Evolutionary conservation across 53 echinoderm and acorn worm genomes (phyloP), one percentile per base, ranked within the genome.

Genomic region (Temnopleurus reevesii): DNA sequence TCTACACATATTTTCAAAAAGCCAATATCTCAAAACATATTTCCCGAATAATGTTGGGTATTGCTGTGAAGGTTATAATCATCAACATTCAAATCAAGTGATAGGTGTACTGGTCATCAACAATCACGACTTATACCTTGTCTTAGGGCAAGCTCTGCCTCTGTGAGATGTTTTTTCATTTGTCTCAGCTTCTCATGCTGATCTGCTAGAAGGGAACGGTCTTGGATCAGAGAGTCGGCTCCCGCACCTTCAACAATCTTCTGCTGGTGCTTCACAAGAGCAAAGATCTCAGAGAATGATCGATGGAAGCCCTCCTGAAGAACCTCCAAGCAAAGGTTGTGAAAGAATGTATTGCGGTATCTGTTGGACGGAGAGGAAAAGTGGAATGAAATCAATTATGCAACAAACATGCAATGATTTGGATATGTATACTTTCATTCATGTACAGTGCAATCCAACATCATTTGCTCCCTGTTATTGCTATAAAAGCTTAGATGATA

Each of bases 281-380:
- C 91, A 85, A 96, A 99, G 10, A 99, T 86, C 86, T 99, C 99
- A 2, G 99, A 99, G 60, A 99, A 99, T 1, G 99, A 99, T 15
- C 96, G 93, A 38, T 99, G 99, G 77, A 93, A 98, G 23, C 98
- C 99, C 53, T 93, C 96, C 59, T 99, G 96, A 55, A 99, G 79
- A 81, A 99, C 96, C 92, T 99, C 99, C 15, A 99, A 65, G 86
- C 99, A 99, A 56, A 99, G 91, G 76, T 94, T 96, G 89, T 99
- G 99, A 66, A 96, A 96, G 87, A 87, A 99, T 17, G 94, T 94
- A 92, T 96, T 99, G 77, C 96, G 94, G 81, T 96, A 96, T 77
- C 99, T 99, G 84, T 2, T 46, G 12, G 79, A 49, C 46, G 41
- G 41, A 71, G 71, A 17, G 41, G 6, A 41, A 19, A 49, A 12